phyloP scores from a whole-genome alignment of 2,888 invertebrate genomes.

The Hirtodrosophila trivittata region DNA sequence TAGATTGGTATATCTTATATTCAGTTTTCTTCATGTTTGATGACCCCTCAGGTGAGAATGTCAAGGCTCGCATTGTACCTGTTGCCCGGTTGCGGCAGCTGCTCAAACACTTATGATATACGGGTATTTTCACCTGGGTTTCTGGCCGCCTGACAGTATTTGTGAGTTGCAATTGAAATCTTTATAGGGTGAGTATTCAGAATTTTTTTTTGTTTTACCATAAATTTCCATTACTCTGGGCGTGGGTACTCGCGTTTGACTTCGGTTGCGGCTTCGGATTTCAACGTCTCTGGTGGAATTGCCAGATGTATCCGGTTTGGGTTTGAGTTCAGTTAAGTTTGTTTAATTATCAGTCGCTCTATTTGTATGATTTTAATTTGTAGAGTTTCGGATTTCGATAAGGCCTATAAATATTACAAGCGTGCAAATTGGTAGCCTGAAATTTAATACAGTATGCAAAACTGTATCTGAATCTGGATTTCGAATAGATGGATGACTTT shows the following conservation, averaged over 20 bases:
- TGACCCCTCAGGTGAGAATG: slow-evolving; percentile 6
- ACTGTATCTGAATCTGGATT: slow-evolving; percentile 13
- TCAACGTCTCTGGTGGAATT: slow-evolving; percentile 6
- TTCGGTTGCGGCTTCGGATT: slow-evolving; percentile 6
- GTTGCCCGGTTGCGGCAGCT: slow-evolving; percentile 10
- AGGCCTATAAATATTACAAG: slow-evolving; percentile 29
- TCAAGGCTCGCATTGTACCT: neutral
- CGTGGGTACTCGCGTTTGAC: slow-evolving; percentile 48
- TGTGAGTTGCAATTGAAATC: slow-evolving; percentile 51
- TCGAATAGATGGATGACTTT: slow-evolving; percentile 66
- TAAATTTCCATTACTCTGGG: slow-evolving; percentile 52
- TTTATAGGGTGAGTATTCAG: slow-evolving; percentile 55
- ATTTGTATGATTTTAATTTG: slow-evolving; percentile 20
- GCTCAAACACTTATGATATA: slow-evolving; percentile 43
- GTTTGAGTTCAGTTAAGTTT: slow-evolving; percentile 35
- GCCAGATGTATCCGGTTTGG: slow-evolving; percentile 37
- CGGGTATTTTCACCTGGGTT: slow-evolving; percentile 47
- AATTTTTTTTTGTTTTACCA: slow-evolving; percentile 19
- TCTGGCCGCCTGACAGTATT: slow-evolving; percentile 14
- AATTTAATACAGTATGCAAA: slow-evolving; percentile 20
- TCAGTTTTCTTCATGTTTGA: slow-evolving; percentile 6
- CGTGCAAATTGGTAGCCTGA: slow-evolving; percentile 27
- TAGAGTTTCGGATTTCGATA: slow-evolving; percentile 21
- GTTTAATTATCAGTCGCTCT: slow-evolving; percentile 48
- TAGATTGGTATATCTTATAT: too few relatives aligned